Conservation (phyloP, 2,113 vertebrate genomes). For the Trinectes maculatus region DNA sequence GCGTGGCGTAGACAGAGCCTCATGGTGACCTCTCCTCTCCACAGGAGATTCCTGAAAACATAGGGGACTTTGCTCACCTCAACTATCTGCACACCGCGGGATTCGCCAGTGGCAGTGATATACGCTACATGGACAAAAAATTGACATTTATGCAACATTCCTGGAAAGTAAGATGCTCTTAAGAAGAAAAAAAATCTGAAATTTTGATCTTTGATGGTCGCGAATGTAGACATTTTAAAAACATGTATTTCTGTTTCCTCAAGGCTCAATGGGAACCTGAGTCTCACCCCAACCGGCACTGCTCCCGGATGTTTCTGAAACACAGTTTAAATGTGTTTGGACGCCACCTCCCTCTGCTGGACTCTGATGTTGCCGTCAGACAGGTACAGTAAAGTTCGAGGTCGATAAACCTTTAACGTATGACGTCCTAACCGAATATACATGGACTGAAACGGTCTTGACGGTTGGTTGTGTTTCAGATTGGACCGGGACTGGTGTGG, state of each 20-base stretch:
- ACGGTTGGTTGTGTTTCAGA: conserved; percentile 69
- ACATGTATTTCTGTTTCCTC: conserved; percentile 3
- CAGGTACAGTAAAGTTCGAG: conserved; percentile 77
- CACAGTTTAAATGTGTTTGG: conserved; percentile 81
- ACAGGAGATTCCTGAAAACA: conserved; percentile 88
- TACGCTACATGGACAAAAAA: conserved; percentile 80
- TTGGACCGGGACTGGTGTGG: conserved; percentile 86
- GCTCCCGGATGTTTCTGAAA: conserved; percentile 82
- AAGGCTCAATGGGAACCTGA: conserved; percentile 84
- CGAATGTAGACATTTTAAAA: too few relatives aligned
- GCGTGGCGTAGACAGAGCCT: neutral
- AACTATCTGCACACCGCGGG: conserved; percentile 81
- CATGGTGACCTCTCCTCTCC: neutral
- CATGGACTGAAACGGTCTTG: too few relatives aligned
- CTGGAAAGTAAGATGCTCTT: conserved; percentile 81
- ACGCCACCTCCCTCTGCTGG: conserved; percentile 74
- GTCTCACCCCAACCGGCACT: conserved; percentile 80
- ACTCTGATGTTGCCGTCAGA: conserved; percentile 80
- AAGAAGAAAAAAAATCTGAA: too few relatives aligned
- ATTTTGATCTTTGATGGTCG: neutral
- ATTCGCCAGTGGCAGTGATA: conserved; percentile 77
- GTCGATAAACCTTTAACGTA: too few relatives aligned
- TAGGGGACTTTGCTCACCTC: conserved; percentile 82
- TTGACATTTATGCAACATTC: conserved; percentile 83
- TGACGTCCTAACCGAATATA: too few relatives aligned